phyloP scores from a whole-genome alignment of 23 tunicate species.

The Diplosoma virens region DNA sequence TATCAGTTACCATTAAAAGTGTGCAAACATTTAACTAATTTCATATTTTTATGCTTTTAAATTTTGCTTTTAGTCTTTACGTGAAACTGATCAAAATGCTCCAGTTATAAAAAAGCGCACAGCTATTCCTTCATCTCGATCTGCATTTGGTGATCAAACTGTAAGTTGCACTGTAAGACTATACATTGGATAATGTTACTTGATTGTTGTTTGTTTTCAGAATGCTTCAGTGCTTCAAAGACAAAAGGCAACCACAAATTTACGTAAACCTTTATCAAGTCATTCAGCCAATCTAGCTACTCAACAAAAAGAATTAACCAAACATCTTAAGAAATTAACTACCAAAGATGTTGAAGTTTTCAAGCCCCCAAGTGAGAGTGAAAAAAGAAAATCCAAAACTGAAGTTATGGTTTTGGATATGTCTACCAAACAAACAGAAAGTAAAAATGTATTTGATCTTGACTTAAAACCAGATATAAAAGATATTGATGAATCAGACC shows the following conservation, averaged over 20 bases:
- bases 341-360: slow-evolving; percentile 15
- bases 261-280: slow-evolving; percentile 41
- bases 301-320: slow-evolving; percentile 1
- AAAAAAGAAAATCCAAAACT: neutral
- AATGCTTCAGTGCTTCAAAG: slow-evolving; percentile 24
- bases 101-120: slow-evolving; percentile 78
- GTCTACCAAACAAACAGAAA: slow-evolving; percentile 3
- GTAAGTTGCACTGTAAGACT: neutral
- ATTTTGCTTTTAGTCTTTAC: too few species aligned
- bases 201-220: too few species aligned
- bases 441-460: slow-evolving; percentile 50
- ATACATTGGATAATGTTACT: too few species aligned
- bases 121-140: slow-evolving; percentile 45
- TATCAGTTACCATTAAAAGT: too few species aligned
- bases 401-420: slow-evolving; percentile 39
- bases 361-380: neutral
- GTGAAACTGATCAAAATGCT: slow-evolving; percentile 8
- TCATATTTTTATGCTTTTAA: too few species aligned
- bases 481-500: slow-evolving; percentile 76
- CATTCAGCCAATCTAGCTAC: slow-evolving; percentile 23
- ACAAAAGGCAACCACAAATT: slow-evolving; percentile 39
- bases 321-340: slow-evolving; percentile 9
- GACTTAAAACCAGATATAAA: slow-evolving; percentile 42
- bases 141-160: slow-evolving; percentile 42
- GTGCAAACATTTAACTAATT: too few species aligned